Conservation (phyloP, 2,113 vertebrate species). For the Lophotis ruficrista region DNA sequence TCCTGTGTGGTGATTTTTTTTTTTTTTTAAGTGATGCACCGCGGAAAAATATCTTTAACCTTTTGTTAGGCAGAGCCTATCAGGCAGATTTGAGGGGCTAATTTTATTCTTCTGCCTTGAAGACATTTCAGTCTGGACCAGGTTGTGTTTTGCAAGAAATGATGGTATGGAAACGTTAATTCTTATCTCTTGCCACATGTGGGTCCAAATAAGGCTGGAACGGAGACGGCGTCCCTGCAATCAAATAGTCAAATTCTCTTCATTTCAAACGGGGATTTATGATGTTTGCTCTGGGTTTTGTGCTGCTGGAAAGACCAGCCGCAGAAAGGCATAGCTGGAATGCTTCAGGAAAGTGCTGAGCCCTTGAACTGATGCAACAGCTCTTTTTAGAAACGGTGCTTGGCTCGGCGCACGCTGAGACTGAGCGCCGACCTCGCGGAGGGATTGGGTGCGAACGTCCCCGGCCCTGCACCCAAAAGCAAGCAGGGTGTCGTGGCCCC, state of each 20-base stretch:
- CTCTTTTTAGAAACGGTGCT: not conserved
- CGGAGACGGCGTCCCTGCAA: not conserved
- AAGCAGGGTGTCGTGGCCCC: not conserved
- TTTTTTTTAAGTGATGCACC: not conserved
- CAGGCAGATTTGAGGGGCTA: not conserved
- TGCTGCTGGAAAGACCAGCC: not conserved
- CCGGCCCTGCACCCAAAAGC: fast-evolving
- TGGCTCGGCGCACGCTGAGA: not conserved
- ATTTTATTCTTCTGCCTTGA: not conserved
- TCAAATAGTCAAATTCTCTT: not conserved
- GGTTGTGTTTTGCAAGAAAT: not conserved
- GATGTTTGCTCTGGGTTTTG: not conserved
- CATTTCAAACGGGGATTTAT: not conserved
- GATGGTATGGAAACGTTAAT: not conserved
- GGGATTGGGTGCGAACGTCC: not conserved
- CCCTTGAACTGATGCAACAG: not conserved
- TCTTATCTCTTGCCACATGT: not conserved
- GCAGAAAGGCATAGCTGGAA: constrained; percentile 44
- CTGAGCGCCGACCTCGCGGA: fast-evolving
- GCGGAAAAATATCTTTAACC: not conserved
- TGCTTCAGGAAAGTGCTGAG: not conserved
- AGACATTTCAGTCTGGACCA: not conserved
- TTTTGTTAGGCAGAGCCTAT: not conserved
- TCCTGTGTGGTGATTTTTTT: not conserved
- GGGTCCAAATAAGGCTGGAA: constrained; percentile 7